Conservation (phyloP, 2,888 invertebrate genomes). For the Caenorhabditis sp. region DNA sequence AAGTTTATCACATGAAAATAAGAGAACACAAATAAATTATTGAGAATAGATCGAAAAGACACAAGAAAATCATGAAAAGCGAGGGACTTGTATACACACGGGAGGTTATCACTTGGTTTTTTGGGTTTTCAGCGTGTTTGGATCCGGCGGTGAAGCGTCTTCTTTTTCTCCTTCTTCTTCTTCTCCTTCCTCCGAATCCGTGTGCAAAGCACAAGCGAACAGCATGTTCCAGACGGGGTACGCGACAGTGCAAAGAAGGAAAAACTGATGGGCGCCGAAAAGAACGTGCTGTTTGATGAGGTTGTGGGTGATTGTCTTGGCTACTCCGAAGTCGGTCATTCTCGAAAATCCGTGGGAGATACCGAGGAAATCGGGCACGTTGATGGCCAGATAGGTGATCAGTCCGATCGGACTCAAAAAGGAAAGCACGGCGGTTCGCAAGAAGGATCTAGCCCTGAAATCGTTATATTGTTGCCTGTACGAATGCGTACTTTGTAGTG, state of each 20-base stretch:
- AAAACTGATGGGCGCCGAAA: conserved; percentile 54
- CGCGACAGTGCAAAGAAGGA: conserved; percentile 50
- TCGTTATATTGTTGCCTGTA: no score
- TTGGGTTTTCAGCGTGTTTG: conserved; percentile 2
- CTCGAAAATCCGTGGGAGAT: neutral
- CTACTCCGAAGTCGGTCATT: neutral
- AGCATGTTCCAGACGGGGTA: conserved; percentile 65
- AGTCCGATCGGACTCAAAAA: conserved; percentile 43
- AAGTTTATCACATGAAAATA: neutral
- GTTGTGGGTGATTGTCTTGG: neutral
- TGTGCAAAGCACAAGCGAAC: conserved; percentile 36
- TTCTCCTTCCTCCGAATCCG: conserved; percentile 9
- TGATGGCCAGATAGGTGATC: conserved; percentile 1
- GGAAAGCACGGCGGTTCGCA: conserved; percentile 30
- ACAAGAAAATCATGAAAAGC: conserved; percentile 37
- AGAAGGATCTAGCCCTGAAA: conserved; percentile 32
- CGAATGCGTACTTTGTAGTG: no score
- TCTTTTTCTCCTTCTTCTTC: neutral
- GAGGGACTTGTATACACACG: conserved; percentile 15
- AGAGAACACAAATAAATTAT: no score
- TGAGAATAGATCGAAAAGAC: no score
- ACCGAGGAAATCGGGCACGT: neutral
- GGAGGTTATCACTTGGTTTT: no score
- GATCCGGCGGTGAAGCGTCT: neutral
- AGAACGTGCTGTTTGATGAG: conserved; percentile 37